Evolutionary conservation across 2,888 invertebrate genomes (phyloP), one percentile per base, ranked within the genome.

Genomic region (Mactromeris polynyma): DNA sequence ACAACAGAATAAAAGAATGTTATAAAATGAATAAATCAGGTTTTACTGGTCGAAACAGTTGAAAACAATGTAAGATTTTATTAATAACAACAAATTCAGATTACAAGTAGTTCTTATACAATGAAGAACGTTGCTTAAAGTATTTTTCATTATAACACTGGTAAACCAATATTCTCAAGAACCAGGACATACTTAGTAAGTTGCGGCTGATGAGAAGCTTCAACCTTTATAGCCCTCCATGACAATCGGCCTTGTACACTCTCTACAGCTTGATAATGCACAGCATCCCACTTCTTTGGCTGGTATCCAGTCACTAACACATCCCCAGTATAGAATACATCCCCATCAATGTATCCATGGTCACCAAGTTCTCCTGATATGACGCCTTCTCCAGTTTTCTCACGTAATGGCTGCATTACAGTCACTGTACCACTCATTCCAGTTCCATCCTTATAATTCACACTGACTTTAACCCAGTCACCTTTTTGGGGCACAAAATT

Each of bases 261-360:
- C 90, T 96, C 96, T 40, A 96, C 91, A 9, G 95, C 95, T 9
- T 64, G 89, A 9, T 94, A 94, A 51, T 87, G 88, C 1, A 96
- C 96, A 38, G 82, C 81, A 73, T 96, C 96, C 91, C 94, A 94
- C 80, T 93, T 94, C 40, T 89, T 83, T 21, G 96, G 96, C 0
- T 80, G 77, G 83, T 93, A 96, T 0, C 93, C 94, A 73, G 94
- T 91, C 6, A 84, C 40, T 89, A 95, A 94, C 0, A 90, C 93
- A 26, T 87, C 85, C 38, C 81, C 38, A 9, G 88, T 86, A 81
- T 95, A 96, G 90, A 94, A 96, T 31, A 95, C 94, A 79, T 96
- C 95, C 19, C 92, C 93, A 82, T 95, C 94, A n/a, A 96, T 95
- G 86, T 95, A 96, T 0, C 96, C 96, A 94, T 95, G 95, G 86